Evolutionary conservation across 1,140 invertebrate genomes (phyloP), one percentile per base, ranked within the genome.

Genomic region (Rhopalosiphum padi): DNA sequence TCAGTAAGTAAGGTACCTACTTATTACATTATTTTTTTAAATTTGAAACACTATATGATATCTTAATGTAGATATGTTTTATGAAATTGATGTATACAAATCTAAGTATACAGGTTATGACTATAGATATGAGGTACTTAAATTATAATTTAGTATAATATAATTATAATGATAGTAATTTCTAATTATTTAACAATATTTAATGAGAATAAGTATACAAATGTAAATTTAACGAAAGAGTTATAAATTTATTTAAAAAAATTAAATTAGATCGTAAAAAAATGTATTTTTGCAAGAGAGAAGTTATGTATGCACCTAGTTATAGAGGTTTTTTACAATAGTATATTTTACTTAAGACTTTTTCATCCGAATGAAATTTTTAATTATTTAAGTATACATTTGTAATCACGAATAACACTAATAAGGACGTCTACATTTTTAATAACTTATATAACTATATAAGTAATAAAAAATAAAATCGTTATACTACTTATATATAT

Each of bases 81-180:
- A 55, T 37, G 55, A 55, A 55, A 89, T 55, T 25, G 35, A 89
- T 89, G 25, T 89, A 41, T 30, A 89, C 37, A 11, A 6, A 43
- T 85, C 25, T 86, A 86, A 30, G n/a, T 53, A 23, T 53, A 89
- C 30, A n/a, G 30, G n/a, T n/a, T n/a, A 68, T 1, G 15, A 37
- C n/a, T 89, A 53, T 21, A 53, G 46, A 53, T 89, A 53, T 87
- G 87, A 89, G 22, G 48, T 89, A 89, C 48, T 89, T 89, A 89
- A 53, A 89, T 55, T 88, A 88, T 53, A 88, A 88, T 48, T 86
- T 86, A 86, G 25, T 86, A 86, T 46, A 43, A 46, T 46, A 46
- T 86, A 43, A 30, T 55, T 55, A 60, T 85, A 30, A 85, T 30
- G 30, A 86, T 86, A 30, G 5, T 86, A 18, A 18, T 43, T 86